Percentiles rank a stretch among this genome's conserved stretches.
phyloP scores from a whole-genome alignment of 2,113 vertebrate species.

The Rostratula benghalensis region DNA sequence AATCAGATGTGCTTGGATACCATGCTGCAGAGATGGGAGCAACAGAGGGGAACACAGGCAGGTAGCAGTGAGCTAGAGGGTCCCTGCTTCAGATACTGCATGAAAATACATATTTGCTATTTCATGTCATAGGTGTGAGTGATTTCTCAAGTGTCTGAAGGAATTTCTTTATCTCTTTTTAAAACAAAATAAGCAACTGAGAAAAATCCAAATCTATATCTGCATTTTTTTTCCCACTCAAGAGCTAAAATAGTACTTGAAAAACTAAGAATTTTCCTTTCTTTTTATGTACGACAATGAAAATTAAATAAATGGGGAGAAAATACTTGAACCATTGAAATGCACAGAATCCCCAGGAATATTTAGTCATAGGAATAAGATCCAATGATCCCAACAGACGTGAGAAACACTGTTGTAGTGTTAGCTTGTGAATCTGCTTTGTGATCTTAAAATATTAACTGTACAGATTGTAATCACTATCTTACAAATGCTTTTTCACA shows the following conservation, averaged over 20 bases:
- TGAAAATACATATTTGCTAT: not conserved
- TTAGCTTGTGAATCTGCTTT: not conserved
- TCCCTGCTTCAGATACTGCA: not conserved
- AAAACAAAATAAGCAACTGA: not conserved
- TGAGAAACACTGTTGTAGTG: not conserved
- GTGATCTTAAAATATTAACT: not conserved
- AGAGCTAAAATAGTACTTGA: not conserved
- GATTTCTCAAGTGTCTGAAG: not conserved
- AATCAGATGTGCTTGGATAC: accelerated
- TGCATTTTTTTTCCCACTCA: not conserved
- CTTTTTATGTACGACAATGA: not conserved
- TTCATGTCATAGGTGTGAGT: not conserved
- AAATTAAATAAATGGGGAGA: not conserved
- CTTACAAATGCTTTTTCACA: not conserved
- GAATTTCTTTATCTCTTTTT: not conserved
- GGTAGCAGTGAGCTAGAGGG: not conserved
- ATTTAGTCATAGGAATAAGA: not conserved
- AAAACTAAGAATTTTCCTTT: not conserved
- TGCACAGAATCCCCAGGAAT: not conserved
- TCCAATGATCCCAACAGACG: not conserved
- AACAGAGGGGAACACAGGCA: not conserved
- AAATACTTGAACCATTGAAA: not conserved
- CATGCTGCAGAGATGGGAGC: not conserved
- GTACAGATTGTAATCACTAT: not conserved
- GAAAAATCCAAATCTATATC: not conserved